Evolutionary conservation across 2,113 vertebrate genomes (phyloP).

Genomic region (Coptodon rendalli): DNA sequence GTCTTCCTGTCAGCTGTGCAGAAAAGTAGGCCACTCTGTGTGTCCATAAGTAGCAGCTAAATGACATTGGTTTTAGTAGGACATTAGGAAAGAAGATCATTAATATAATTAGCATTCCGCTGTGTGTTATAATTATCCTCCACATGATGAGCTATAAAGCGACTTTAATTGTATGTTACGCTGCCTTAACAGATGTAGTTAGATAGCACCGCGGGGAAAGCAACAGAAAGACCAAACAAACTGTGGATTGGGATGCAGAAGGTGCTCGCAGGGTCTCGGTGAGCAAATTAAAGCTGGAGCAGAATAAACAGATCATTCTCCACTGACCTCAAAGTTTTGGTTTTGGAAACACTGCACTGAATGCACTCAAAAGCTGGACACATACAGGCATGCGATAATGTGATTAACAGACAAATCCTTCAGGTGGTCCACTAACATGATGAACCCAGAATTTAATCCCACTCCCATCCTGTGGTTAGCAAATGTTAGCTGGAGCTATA

Average conservation of each 20-base stretch:
- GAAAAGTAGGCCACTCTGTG: constrained; percentile 52
- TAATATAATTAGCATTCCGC: constrained; percentile 66
- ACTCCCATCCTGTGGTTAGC: not conserved
- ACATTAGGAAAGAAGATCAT: constrained; percentile 50
- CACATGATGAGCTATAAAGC: constrained; percentile 49
- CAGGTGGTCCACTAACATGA: not conserved
- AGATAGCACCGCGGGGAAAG: not conserved
- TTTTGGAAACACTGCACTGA: not conserved
- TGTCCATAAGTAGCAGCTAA: constrained; percentile 41
- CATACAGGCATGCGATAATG: not conserved
- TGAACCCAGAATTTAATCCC: not conserved
- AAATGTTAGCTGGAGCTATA: not conserved
- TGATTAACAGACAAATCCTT: constrained; percentile 8
- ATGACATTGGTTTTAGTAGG: constrained; percentile 72
- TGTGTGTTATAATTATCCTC: constrained; percentile 62
- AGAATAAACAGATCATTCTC: not conserved
- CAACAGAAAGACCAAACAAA: not conserved
- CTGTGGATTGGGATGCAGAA: not conserved
- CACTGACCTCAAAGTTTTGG: not conserved
- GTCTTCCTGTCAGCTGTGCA: constrained; percentile 1
- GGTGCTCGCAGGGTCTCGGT: not conserved
- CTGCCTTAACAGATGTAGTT: constrained; percentile 33
- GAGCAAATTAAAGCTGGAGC: not conserved
- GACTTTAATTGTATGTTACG: constrained; percentile 46
- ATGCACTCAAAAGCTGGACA: not conserved